phyloP scores from a whole-genome alignment of 2,888 invertebrate species.

The Temnothorax ravouxi region DNA sequence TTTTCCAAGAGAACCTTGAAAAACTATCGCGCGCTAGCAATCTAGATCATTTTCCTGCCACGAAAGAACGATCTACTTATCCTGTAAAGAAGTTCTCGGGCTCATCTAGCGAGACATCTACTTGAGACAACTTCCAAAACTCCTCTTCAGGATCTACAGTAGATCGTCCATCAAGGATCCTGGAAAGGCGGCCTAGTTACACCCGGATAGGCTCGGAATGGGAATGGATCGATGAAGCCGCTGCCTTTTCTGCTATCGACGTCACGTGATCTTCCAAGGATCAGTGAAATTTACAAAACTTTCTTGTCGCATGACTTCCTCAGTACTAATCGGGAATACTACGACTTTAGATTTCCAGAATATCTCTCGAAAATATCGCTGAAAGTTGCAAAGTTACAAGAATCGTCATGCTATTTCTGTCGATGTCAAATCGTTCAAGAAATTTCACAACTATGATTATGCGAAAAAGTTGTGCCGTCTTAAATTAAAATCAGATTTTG shows the following conservation, averaged over 20 bases:
- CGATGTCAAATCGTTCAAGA: neutral
- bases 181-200: conserved; percentile 51
- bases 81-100: neutral
- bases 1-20: neutral
- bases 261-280: conserved; percentile 51
- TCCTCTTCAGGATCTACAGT: conserved; percentile 25
- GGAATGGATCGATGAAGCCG: conserved; percentile 68
- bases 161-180: conserved; percentile 55
- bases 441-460: neutral
- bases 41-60: neutral
- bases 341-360: neutral
- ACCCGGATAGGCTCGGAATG: conserved; percentile 58
- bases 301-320: neutral
- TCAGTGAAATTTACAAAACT: neutral
- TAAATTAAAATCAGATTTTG: conserved; percentile 13
- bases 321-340: neutral
- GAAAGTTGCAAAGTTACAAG: neutral
- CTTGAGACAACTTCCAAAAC: conserved; percentile 24
- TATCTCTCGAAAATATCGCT: neutral
- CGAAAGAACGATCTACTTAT: neutral
- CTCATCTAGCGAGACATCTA: neutral
- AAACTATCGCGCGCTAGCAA: neutral
- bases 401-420: neutral
- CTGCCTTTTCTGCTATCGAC: conserved; percentile 49
- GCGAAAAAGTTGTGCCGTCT: neutral